Base-by-base conservation (phyloP, 2,797 vertebrate genomes). In the Protonibea diacanthus region DNA sequence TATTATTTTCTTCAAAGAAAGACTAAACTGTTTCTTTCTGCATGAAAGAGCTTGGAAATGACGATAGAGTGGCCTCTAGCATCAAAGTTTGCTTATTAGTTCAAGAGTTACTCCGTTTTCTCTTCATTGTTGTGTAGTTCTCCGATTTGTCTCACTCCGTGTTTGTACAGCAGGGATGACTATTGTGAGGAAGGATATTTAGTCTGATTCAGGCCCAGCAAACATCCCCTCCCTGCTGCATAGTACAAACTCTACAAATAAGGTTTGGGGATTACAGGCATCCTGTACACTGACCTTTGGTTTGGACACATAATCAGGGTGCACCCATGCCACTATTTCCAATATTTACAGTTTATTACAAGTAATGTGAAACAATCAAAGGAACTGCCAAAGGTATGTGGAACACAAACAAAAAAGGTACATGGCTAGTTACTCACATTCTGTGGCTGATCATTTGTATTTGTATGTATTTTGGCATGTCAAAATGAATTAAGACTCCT, bases 161-260 rank as follows among this genome's bases (percentile, higher is more conserved):
- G 92, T 93, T 94, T 94, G 77, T 85, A 87, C 88, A 93, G 87
- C 71, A 71, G 87, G 78, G 67, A 86, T 91, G 87, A 91, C 86
- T 74, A 86, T 91, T 89, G 88, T 89, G 89, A 91, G 77, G 88
- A 91, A 94, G 94, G 93, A 96, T 95, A 95, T 95, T 95, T 95
- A 91, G 93, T 94, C 92, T 94, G 83, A 93, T 86, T 87, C 81
- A 72, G 83, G n/a, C 80, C 78, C 80, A 56, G 84, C 72, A 93
- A 87, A 91, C 83, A 84, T 92, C 90, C 90, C 82, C 83, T 91
- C 86, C 78, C 85, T 80, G 82, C 71, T 62, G 64, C 74, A 86
- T 80, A 20, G 88, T 53, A 82, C 69, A 70, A 65, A 79, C 70
- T 73, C 80, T 63, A 86, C 82, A 92, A 74, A 63, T 61, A 78